Base-by-base conservation (phyloP, 1,140 invertebrate genomes). In the Anastrepha obliqua region DNA sequence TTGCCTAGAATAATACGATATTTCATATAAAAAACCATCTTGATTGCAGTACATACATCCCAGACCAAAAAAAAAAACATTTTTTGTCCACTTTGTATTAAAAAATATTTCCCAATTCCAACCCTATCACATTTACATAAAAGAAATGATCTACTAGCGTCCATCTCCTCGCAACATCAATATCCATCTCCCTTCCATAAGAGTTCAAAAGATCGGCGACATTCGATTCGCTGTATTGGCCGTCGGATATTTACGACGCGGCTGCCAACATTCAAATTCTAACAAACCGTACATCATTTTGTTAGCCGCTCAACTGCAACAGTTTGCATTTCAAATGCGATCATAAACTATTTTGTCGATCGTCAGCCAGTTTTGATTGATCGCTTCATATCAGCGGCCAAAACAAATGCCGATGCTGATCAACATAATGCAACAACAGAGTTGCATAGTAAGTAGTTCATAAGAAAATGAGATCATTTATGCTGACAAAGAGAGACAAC, bases 291-390 rank as follows among this genome's bases (percentile, higher is more conserved):
- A 87, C 42, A 87, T 87, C 86, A 87, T 87, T 87, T 87, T 62
- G 58, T 65, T 62, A 47, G 15, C 86, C 62, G 29, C 47, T 42
- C 20, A 87, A 44, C 65, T 85, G 29, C 9, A 44, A 5, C 47
- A 55, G 59, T 62, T 55, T 59, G 60, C 60, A 67, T 55, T 60
- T n/a, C 42, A 60, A 70, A 55, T 70, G 44, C 62, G 86, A 70
- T 87, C 86, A 55, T 87, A 87, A 87, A 87, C 86, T 87, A 87
- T 87, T 87, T 87, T 70, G 62, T 70, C 86, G 59, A 70, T 70
- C 86, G 64, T 70, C 47, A 87, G 29, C 29, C 86, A 87, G 15
- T 67, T 87, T 87, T 87, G 86, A 87, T 87, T 87, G 86, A 87
- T 87, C 86, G 86, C 86, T 87, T 87, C 9, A 87, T 87, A 70